These are phyloP conservation scores for Neomorphus geoffroyi DNA, from an alignment of 2,797 vertebrate species.

Conservation along the genomic window DNA sequence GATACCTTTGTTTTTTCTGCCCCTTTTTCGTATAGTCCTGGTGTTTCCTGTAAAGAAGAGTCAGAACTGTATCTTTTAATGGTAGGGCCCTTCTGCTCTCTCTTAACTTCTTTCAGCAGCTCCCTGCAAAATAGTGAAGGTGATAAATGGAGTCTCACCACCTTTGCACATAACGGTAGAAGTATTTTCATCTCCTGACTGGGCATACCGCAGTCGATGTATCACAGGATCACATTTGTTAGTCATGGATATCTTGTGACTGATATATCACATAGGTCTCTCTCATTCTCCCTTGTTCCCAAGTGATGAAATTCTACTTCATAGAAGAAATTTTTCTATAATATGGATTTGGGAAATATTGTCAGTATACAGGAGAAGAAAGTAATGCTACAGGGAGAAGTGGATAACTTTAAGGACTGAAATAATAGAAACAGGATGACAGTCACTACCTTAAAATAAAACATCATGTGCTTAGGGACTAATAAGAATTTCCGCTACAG, in stretches of 20 bases:
- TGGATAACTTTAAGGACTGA: not conserved
- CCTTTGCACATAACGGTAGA: not conserved
- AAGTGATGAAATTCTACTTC: conserved; percentile 1
- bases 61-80: not conserved
- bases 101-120: not conserved
- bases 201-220: not conserved
- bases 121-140: not conserved
- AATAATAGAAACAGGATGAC: not conserved
- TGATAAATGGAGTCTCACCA: not conserved
- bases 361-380: not conserved
- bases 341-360: not conserved
- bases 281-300: not conserved
- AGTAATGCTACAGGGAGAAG: not conserved
- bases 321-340: not conserved
- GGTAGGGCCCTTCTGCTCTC: not conserved
- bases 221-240: not conserved
- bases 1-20: not conserved
- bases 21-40: not conserved
- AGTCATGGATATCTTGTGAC: not conserved
- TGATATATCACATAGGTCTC: not conserved
- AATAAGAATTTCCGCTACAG: not conserved
- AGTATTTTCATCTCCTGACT: not conserved
- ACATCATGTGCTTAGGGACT: not conserved
- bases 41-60: not conserved
- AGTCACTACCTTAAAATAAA: not conserved